Evolutionary conservation across 1,140 invertebrate genomes (phyloP).

Genomic region (Brachionus rotundiformis): DNA sequence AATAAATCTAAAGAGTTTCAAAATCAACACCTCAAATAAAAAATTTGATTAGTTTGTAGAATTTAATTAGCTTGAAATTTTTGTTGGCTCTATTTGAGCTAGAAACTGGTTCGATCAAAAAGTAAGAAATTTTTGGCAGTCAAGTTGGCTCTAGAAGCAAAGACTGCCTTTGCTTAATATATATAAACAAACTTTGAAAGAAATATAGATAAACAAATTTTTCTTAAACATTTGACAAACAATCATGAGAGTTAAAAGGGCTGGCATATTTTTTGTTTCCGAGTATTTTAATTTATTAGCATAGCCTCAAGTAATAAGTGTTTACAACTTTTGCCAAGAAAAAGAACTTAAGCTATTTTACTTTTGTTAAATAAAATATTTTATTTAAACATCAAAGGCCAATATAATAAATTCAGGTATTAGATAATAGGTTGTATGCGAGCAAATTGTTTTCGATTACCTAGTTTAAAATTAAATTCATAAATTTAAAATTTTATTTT

Average conservation of each 20-base stretch:
- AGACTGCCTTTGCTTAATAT: neutral
- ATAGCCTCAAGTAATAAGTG: neutral
- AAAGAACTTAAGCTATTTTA: neutral
- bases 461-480: neutral
- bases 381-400: conserved; percentile 14
- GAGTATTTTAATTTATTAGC: conserved; percentile 4
- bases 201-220: neutral
- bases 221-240: neutral
- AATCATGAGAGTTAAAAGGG: too few species aligned
- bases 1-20: neutral
- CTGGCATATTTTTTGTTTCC: neutral
- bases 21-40: neutral
- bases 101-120: neutral
- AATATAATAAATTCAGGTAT: conserved; percentile 11
- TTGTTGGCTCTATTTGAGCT: neutral
- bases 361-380: conserved; percentile 6
- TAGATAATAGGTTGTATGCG: conserved; percentile 3
- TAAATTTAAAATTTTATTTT: neutral
- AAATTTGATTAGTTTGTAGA: neutral
- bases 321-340: neutral
- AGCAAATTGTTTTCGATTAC: conserved; percentile 9
- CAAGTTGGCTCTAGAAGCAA: neutral
- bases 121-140: neutral
- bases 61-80: too few species aligned
- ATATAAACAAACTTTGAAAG: neutral